Evolutionary conservation across 2,113 vertebrate genomes (phyloP), one percentile per base, ranked within the genome.

Genomic region (Ptyas mucosa): DNA sequence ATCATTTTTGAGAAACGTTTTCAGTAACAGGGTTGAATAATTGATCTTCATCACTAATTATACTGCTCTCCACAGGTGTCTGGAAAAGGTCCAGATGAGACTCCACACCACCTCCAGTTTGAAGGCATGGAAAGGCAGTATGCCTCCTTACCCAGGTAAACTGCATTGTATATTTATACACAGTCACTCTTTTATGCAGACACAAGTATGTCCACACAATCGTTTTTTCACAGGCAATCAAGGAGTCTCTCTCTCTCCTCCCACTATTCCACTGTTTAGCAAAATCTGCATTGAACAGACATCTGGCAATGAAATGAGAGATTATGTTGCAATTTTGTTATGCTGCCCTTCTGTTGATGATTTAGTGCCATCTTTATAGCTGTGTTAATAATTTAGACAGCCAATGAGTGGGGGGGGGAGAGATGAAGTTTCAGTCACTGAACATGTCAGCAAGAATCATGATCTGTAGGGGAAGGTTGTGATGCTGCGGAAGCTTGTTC

Each of bases 51-150:
- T 97, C 96, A 97, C 97, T 98, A 97, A 97, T 98, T 97, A 97
- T 94, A 97, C 92, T 97, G 89, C 92, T 97, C 97, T 96, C 98
- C 96, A 96, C 98, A 99, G 98, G 97, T 98, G 97, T 96, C 98
- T 93, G 98, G 97, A 95, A 98, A 98, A 97, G 97, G 97, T 94
- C 97, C 98, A 86, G 98, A 99, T 81, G 96, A 97, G 29, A 98
- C 96, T 10, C 93, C 96, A 0, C 97, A 96, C 95, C 96, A 0
- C 86, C 97, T 98, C 49, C 97, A 95, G 88, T 98, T 98, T 8
- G 98, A 99, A 69, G 98, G 98, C 8, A n/a, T 97, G 89, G 98
- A 99, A 91, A 96, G 98, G 14, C 98, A 98, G 85, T 98, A 98
- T 14, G 96, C 97, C 11, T 97, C 98, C 20, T 97, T 98, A 85